phyloP scores from a whole-genome alignment of 92 coral and sea anemone genomes.

The Palythoa heliodiscus region DNA sequence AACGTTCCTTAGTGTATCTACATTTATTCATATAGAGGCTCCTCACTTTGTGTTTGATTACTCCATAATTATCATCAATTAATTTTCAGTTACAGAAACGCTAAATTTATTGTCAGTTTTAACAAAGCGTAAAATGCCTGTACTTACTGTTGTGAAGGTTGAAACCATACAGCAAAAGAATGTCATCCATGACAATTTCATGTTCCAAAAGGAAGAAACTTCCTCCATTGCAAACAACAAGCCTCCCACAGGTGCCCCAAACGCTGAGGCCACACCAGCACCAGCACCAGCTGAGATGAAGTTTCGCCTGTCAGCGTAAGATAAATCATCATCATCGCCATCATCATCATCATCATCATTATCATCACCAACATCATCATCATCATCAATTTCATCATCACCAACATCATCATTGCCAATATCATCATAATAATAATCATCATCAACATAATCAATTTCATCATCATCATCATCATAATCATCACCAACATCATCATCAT shows the following conservation, averaged over 20 bases:
- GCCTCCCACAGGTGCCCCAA: constrained; percentile 99
- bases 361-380: too few species aligned
- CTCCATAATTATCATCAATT: too few species aligned
- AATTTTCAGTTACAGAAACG: background rate
- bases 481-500: too few species aligned
- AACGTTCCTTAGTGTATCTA: too few species aligned
- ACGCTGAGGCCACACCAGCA: constrained; percentile 99
- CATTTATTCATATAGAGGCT: too few species aligned
- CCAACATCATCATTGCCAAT: too few species aligned
- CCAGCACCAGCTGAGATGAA: constrained; percentile 99
- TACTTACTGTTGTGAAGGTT: constrained; percentile 97
- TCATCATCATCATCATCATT: background rate
- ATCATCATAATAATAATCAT: too few species aligned
- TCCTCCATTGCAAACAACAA: constrained; percentile 98
- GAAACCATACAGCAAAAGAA: constrained; percentile 99
- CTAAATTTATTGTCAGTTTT: background rate
- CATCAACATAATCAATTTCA: too few species aligned
- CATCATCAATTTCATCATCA: too few species aligned
- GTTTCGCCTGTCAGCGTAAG: constrained; percentile 68
- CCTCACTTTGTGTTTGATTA: too few species aligned
- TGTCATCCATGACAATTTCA: constrained; percentile 99
- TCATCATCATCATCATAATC: too few species aligned
- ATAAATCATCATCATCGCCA: background rate
- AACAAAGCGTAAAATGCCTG: background rate
- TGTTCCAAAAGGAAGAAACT: constrained; percentile 99